Percentiles rank a stretch among this genome's conserved stretches.
Conservation (phyloP, 2,113 vertebrate species). For the Notothenia rossii region DNA sequence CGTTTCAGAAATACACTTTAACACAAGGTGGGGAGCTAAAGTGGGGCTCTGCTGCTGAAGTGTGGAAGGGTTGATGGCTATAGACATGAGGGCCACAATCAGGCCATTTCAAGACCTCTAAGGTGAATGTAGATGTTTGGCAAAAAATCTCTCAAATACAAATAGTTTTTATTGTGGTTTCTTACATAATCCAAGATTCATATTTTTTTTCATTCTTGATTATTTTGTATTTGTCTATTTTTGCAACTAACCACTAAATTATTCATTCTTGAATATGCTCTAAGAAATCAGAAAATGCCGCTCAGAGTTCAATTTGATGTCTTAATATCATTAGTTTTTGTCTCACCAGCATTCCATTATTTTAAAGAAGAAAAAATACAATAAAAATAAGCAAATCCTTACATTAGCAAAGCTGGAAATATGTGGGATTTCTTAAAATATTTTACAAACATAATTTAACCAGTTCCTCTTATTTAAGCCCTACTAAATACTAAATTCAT, state of each 20-base stretch:
- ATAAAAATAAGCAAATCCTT: too few relatives aligned
- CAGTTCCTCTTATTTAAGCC: not conserved
- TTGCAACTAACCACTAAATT: not conserved
- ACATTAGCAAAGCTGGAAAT: not conserved
- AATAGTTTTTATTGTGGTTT: not conserved
- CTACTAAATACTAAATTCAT: not conserved
- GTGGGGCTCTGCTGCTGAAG: conserved; percentile 43
- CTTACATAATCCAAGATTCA: too few relatives aligned
- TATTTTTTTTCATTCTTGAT: not conserved
- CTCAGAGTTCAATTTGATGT: too few relatives aligned
- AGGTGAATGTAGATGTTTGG: not conserved
- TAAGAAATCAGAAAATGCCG: not conserved
- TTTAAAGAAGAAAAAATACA: not conserved
- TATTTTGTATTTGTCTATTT: not conserved
- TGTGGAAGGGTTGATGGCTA: conserved; percentile 20
- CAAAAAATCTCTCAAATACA: conserved; percentile 7
- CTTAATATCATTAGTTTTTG: too few relatives aligned
- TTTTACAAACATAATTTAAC: not conserved
- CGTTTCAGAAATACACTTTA: conserved; percentile 47
- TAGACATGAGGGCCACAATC: conserved; percentile 4
- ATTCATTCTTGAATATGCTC: not conserved
- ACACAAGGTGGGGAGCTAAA: conserved; percentile 34
- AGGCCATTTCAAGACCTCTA: conserved; percentile 1
- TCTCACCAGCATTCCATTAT: not conserved
- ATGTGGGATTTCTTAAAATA: not conserved